phyloP scores from a whole-genome alignment of 2,888 invertebrate species.

The Heliconius ethilla region DNA sequence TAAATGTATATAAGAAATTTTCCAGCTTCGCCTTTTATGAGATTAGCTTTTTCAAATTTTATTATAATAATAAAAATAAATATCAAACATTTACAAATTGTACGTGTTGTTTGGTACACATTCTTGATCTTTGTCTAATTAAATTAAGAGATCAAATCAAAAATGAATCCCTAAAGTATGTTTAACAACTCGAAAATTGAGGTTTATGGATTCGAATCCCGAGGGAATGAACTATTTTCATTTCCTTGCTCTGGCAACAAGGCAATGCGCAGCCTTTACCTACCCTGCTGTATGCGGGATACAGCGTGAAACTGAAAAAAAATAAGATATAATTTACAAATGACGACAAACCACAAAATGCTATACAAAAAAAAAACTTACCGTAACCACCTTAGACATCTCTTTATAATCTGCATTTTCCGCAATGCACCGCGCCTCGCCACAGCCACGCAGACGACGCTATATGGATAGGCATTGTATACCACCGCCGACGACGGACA shows the following conservation, averaged over 20 bases:
- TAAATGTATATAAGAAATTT: background rate
- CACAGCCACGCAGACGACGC: constrained; percentile 7
- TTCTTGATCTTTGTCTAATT: background rate
- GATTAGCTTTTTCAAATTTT: background rate
- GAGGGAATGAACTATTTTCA: too few relatives aligned
- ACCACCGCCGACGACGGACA: constrained; percentile 50
- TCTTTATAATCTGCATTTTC: constrained; percentile 33
- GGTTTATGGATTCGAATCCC: too few relatives aligned
- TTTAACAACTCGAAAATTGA: background rate
- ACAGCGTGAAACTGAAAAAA: too few relatives aligned
- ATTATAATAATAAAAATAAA: background rate
- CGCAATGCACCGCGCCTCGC: constrained; percentile 33
- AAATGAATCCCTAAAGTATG: background rate
- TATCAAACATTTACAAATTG: background rate
- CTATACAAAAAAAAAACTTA: background rate
- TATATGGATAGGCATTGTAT: constrained; percentile 34
- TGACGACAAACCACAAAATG: too few relatives aligned
- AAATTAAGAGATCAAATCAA: background rate
- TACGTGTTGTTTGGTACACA: background rate
- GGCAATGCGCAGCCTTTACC: too few relatives aligned
- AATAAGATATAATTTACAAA: too few relatives aligned
- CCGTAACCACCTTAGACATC: constrained; percentile 18
- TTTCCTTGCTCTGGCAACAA: too few relatives aligned
- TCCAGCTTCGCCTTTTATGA: background rate
- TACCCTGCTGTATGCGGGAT: too few relatives aligned